Evolutionary conservation across 2,113 vertebrate species (phyloP), one percentile per base, ranked within the genome.

Genomic region (Pitta sordida): DNA sequence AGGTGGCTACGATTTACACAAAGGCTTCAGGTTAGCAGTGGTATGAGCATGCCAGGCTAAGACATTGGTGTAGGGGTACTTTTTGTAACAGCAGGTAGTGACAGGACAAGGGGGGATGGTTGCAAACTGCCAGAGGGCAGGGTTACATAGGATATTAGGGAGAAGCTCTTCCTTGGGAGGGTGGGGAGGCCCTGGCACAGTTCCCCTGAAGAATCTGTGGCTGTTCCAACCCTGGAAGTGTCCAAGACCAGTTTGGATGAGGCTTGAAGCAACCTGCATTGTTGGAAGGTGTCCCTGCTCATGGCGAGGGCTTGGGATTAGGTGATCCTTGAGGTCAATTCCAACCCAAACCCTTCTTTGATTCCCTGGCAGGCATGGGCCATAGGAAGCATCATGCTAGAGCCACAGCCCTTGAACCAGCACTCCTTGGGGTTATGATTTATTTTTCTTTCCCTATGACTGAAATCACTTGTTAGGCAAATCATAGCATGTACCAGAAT

Each of bases 1-100:
- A 11, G 81, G 20, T 37, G 43, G 29, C 11, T 34, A 27, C 43
- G 75, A 12, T 71, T 73, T 76, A 24, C 41, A 22, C 23, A 39
- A 20, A 64, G 22, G 52, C 22, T 63, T 59, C 26, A 30, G 52
- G 63, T n/a, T 41, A 29, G 24, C 6, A 34, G 88, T 12, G 59
- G 29, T 37, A 23, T 6, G 52, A 53, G 5, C 0, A 0, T 23
- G 20, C 30, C 71, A 76, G 17, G 27, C 32, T 13, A 9, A 63
- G 70, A 37, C 73, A 74, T 65, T 44, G 41, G 20, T 53, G 41
- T 22, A 37, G 34, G 14, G 60, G 15, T 22, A 34, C 15, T 30
- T 81, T 52, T 14, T 24, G 20, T 29, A n/a, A n/a, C 18, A 44
- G 15, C 29, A 6, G 12, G 15, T n/a, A 39, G 46, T 41, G 23